Percentiles rank a stretch among this genome's conserved stretches.
Evolutionary conservation across 2,888 invertebrate genomes (phyloP).

Genomic region (Lithophane ornitopus): DNA sequence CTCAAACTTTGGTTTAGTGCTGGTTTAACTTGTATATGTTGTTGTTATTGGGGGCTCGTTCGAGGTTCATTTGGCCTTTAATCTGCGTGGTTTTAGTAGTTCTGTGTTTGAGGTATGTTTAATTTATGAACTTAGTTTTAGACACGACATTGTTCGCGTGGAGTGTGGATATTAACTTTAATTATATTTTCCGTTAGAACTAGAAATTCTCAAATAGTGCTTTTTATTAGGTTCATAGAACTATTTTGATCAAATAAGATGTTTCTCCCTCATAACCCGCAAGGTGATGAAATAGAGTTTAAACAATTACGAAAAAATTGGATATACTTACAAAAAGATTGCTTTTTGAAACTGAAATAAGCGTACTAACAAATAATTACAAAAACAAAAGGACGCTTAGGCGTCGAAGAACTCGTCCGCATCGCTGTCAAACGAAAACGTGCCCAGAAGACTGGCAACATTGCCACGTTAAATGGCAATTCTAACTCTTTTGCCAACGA

Average conservation of each 20-base stretch:
- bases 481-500: too few species aligned
- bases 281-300: background rate
- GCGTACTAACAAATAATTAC: too few species aligned
- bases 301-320: background rate
- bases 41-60: slow-evolving; percentile 38
- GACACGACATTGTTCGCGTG: background rate
- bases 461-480: too few species aligned
- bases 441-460: too few species aligned
- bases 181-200: background rate
- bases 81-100: slow-evolving; percentile 35
- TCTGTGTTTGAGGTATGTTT: background rate
- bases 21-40: slow-evolving; percentile 44
- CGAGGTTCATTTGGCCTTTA: slow-evolving; percentile 44
- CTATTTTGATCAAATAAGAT: background rate
- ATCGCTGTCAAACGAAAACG: too few species aligned
- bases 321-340: background rate
- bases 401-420: too few species aligned
- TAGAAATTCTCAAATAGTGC: background rate
- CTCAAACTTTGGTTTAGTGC: slow-evolving; percentile 54
- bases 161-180: background rate
- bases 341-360: background rate
- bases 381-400: too few species aligned
- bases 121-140: too few species aligned
- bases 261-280: background rate
- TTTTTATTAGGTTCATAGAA: background rate